phyloP scores from a whole-genome alignment of 1,140 invertebrate genomes.

The Stegodyphus mimosarum region DNA sequence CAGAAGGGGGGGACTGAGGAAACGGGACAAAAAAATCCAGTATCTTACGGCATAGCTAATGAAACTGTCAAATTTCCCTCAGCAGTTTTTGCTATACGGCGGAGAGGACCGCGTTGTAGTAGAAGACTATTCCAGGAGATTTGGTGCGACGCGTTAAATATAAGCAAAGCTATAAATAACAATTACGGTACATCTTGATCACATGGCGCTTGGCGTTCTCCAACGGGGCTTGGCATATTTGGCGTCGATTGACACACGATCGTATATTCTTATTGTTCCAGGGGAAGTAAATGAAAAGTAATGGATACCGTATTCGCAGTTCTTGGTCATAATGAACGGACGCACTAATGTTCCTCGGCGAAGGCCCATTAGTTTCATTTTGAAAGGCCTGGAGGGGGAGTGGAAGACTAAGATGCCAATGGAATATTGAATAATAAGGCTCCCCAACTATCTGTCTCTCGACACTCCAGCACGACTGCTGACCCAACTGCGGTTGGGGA shows the following conservation, averaged over 20 bases:
- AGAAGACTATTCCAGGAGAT: not conserved
- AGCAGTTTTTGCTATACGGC: no score
- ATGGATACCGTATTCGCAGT: constrained; percentile 17
- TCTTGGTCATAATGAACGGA: constrained; percentile 16
- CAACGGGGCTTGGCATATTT: not conserved
- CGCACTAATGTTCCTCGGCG: constrained; percentile 20
- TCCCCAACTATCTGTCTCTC: constrained; percentile 4
- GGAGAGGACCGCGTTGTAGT: not conserved
- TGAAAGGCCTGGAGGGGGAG: constrained; percentile 24
- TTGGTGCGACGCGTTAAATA: not conserved
- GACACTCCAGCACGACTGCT: not conserved
- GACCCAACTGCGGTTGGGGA: constrained; percentile 12
- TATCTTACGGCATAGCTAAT: constrained; percentile 12
- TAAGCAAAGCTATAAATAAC: constrained; percentile 35
- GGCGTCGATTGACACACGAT: constrained; percentile 38
- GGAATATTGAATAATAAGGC: constrained; percentile 58
- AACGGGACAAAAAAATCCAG: not conserved
- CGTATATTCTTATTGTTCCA: constrained; percentile 48
- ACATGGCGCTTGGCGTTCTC: not conserved
- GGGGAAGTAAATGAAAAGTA: constrained; percentile 46
- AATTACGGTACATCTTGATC: constrained; percentile 12
- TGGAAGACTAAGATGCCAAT: not conserved
- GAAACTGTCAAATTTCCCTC: constrained; percentile 27
- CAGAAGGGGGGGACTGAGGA: not conserved
- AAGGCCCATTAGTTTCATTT: constrained; percentile 51